Base-by-base conservation (phyloP, 2,888 invertebrate species). In the Uloborus plumipes region DNA sequence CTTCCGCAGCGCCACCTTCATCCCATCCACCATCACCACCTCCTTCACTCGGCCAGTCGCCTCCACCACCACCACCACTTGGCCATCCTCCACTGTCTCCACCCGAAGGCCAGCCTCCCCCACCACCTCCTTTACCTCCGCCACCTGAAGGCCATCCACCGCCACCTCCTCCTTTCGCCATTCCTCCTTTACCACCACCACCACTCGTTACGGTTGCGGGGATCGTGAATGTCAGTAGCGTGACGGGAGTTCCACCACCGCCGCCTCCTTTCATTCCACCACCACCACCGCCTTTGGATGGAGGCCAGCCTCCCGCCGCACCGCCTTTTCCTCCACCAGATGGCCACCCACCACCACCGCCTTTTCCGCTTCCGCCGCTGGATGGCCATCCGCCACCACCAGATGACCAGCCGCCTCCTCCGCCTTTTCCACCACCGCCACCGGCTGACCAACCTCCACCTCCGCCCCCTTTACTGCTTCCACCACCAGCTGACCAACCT, bases 151-250 rank as follows among this genome's bases (percentile, higher is more conserved):
- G 58, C 70, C 70, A 58, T 0, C 70, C 67, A 18, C 67, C 67
- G 1, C 55, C 71, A 51, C 66, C 66, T 6, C 50, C 67, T 26
- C 67, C 67, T 67, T 67, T 67, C 16, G 51, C 26, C 13, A 31
- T 26, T 22, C 64, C 64, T 47, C 50, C 31, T 31, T 53, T 47
- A 4, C 73, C 67, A 18, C 79, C 79, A n/a, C n/a, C n/a, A 18
- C 69, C 69, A 58, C 31, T 49, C 14, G 74, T 31, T 6, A 74
- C 49, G 26, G 73, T 67, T n/a, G 80, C 67, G 13, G 79, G 80
- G 55, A 80, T 80, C 9, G 80, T 73, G 14, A 80, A 80, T 15
- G 80, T 80, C 14, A 80, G 55, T 14, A 80, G 62, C 0, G 80
- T 80, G 22, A 80, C 80, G 9, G 69, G 65, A 6, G 65, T 71